Evolutionary conservation across 2,113 vertebrate genomes (phyloP), one percentile per base, ranked within the genome.

Genomic region (Paratilapia polleni): DNA sequence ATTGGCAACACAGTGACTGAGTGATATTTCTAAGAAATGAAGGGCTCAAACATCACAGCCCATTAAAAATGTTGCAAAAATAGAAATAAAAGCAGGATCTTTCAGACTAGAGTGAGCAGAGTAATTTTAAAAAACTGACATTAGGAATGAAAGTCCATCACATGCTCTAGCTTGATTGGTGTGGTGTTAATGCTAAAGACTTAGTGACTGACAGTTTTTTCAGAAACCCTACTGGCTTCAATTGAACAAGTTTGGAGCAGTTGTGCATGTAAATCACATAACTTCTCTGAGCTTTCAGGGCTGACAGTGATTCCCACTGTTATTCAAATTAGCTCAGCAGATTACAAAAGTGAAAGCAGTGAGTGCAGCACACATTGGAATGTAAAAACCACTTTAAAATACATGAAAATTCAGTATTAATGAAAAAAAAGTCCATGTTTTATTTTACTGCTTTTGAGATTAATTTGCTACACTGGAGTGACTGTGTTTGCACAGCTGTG

Each of bases 321-420:
- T 86, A 90, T 86, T 86, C 59, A 90, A 83, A 86, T 88, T 57
- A 84, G 81, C 78, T 31, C 12, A 0, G 19, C 70, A 64, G 49
- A 83, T 83, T 81, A 68, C 36, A 36, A 56, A 79, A 56, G 66
- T 34, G 49, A 66, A 59, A 83, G 41, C 74, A 62, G 24, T 26
- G 6, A 36, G 56, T 4, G 24, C 78, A 76, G 81, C 82, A 70
- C 31, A 66, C 73, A 74, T 43, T 5, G 1, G 22, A 41, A 5
- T 7, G 36, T 43, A 64, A 78, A 13, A 78, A 59, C 36, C 20
- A 60, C 31, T 68, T 87, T 54, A 24, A 81, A 78, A 75, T 59
- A 36, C 36, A 36, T 36, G 36, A 36, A 36, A 54, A 58, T 64
- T 78, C 7, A 31, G 20, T 60, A 15, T 66, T 47, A 68, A 79